Evolutionary conservation across 2,797 vertebrate genomes (phyloP).

Genomic region (Gila robusta): DNA sequence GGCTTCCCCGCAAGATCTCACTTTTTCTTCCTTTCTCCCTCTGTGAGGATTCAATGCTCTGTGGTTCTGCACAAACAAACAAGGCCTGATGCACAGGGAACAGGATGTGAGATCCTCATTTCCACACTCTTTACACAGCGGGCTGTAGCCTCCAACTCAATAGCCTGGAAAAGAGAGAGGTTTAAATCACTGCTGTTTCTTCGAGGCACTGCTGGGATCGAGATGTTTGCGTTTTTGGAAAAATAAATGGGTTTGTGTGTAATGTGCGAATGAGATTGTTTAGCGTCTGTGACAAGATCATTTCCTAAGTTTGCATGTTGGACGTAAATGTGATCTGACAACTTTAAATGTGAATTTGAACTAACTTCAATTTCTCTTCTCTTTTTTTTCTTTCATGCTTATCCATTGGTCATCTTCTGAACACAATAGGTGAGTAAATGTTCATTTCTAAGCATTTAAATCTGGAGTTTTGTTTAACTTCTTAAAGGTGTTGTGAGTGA

Average conservation of each 20-base stretch:
- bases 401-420: conserved; percentile 26
- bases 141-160: conserved; percentile 49
- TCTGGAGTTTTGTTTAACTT: neutral
- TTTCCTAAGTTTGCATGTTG: conserved; percentile 17
- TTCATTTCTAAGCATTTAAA: neutral
- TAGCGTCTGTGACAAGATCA: neutral
- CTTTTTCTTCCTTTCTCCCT: conserved; percentile 36
- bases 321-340: neutral
- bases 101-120: conserved; percentile 47
- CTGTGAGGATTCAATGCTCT: conserved; percentile 42
- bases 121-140: conserved; percentile 48
- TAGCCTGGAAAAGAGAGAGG: conserved; percentile 51
- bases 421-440: conserved; percentile 57
- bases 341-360: neutral
- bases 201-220: conserved; percentile 38
- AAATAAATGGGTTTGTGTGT: conserved; percentile 35
- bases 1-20: conserved; percentile 9
- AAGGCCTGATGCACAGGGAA: conserved; percentile 47
- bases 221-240: conserved; percentile 28
- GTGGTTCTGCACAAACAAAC: conserved; percentile 57
- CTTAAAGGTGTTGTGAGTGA: neutral
- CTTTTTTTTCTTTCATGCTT: conserved; percentile 39
- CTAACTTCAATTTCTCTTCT: conserved; percentile 36
- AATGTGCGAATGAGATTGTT: conserved; percentile 26
- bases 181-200: conserved; percentile 52